Conservation (phyloP, 2,113 vertebrate species). For the Pardalotus punctatus region DNA sequence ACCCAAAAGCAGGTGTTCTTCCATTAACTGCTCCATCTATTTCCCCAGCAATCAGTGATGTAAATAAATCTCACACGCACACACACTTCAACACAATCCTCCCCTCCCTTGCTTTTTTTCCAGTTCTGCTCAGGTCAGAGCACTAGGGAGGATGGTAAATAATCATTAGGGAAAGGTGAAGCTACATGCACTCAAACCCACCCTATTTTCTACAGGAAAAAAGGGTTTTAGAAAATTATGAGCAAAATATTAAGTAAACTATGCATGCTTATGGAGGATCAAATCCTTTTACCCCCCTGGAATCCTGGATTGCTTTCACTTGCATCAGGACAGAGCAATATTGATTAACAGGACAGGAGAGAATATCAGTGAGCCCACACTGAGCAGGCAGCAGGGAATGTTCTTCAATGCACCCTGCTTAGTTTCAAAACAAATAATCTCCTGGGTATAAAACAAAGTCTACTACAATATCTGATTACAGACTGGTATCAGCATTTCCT, state of each 20-base stretch:
- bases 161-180: not conserved
- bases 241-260: not conserved
- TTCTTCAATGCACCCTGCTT: not conserved
- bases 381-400: not conserved
- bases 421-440: not conserved
- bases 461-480: not conserved
- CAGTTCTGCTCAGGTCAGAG: not conserved
- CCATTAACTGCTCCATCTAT: constrained; percentile 25
- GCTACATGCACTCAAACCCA: not conserved
- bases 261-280: not conserved
- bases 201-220: not conserved
- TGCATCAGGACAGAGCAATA: not conserved
- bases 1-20: constrained; percentile 46
- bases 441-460: not conserved
- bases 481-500: not conserved
- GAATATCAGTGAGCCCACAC: not conserved
- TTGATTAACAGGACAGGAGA: not conserved
- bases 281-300: fast-evolving
- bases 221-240: not conserved
- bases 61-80: constrained; percentile 1
- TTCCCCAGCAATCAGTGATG: not conserved
- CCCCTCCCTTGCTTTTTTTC: not conserved
- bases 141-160: not conserved
- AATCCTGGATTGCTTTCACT: not conserved
- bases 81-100: not conserved